These are phyloP conservation scores for Lepidostoma basale DNA, from an alignment of 1,140 invertebrate genomes.

Conservation along the genomic window DNA sequence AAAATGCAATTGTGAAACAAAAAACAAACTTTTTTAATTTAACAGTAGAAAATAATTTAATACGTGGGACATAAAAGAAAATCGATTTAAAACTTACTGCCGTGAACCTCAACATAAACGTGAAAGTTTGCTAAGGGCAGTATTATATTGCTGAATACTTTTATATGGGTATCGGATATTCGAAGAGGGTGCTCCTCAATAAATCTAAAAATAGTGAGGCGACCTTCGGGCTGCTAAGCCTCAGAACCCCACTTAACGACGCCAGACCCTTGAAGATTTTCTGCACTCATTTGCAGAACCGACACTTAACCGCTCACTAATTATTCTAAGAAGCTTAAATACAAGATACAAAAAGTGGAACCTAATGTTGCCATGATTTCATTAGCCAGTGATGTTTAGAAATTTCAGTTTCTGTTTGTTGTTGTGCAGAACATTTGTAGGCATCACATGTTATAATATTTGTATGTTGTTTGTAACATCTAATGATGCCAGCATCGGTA, in stretches of 20 bases:
- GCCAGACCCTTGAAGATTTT: not conserved
- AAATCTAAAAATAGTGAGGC: not conserved
- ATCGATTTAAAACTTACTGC: no score
- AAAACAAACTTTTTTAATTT: no score
- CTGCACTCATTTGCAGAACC: not conserved
- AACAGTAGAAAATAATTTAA: not conserved
- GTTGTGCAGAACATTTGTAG: not conserved
- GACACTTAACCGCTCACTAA: not conserved
- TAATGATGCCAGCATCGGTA: not conserved
- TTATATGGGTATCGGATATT: not conserved
- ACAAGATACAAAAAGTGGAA: not conserved
- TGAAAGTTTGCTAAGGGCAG: not conserved
- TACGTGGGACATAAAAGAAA: not conserved
- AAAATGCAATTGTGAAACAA: no score
- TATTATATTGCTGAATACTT: not conserved
- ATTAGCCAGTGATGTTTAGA: not conserved
- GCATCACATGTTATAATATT: not conserved
- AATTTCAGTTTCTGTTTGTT: no score
- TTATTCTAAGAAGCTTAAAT: not conserved
- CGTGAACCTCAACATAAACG: no score
- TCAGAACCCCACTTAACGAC: not conserved
- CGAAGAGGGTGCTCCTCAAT: not conserved
- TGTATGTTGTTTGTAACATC: not conserved
- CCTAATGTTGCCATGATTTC: not conserved
- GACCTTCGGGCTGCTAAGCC: not conserved